Evolutionary conservation across 2,888 invertebrate species (phyloP).

Genomic region (Cybosia mesomella): DNA sequence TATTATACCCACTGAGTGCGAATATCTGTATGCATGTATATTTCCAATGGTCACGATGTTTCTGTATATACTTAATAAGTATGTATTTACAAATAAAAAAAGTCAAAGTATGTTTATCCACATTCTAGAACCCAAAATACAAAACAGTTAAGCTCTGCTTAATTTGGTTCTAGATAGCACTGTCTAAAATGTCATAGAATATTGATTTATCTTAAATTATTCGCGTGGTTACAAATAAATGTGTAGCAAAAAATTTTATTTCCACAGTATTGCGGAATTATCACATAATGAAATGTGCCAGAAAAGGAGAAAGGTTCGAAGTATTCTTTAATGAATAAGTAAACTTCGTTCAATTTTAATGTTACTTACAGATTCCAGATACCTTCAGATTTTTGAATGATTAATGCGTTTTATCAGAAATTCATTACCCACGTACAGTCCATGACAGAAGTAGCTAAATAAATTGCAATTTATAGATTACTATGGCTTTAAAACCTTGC

Average conservation of each 20-base stretch:
- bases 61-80: too few relatives aligned
- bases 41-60: too few relatives aligned
- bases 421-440: neutral
- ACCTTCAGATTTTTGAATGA: neutral
- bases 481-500: neutral
- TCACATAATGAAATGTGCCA: slow-evolving; percentile 1
- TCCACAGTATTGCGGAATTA: neutral
- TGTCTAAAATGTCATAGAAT: too few relatives aligned
- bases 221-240: neutral
- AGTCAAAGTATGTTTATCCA: too few relatives aligned
- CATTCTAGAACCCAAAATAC: neutral
- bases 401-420: neutral
- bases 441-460: neutral
- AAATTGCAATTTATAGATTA: neutral
- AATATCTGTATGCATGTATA: too few relatives aligned
- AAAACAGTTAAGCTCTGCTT: neutral
- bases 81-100: too few relatives aligned
- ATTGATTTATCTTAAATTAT: neutral
- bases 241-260: neutral
- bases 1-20: too few relatives aligned
- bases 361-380: slow-evolving; percentile 1
- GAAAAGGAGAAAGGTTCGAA: neutral
- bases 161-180: too few relatives aligned
- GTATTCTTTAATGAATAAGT: neutral
- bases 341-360: neutral